Conservation (phyloP, 2,113 vertebrate species). For the Platysternon megacephalum region DNA sequence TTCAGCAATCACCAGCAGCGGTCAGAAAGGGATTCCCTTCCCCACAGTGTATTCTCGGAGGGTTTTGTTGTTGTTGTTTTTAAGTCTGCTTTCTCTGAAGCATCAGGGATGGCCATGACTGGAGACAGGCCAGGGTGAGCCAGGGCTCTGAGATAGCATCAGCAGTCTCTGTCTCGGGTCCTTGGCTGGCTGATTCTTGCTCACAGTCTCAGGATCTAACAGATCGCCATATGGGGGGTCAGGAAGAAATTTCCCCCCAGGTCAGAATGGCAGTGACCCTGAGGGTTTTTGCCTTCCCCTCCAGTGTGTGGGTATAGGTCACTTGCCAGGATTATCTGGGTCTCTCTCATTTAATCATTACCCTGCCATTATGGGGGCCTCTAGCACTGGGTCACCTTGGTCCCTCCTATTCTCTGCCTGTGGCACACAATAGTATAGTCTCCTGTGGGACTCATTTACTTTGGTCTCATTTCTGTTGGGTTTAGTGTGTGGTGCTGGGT, state of each 20-base stretch:
- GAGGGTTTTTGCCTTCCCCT: too few relatives aligned
- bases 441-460: not conserved
- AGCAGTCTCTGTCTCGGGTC: too few relatives aligned
- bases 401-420: not conserved
- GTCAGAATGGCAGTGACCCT: too few relatives aligned
- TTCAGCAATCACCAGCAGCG: not conserved
- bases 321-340: not conserved
- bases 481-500: not conserved
- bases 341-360: not conserved
- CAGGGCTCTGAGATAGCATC: not conserved
- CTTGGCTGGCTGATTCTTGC: not conserved
- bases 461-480: not conserved
- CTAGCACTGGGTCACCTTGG: not conserved
- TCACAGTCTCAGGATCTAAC: not conserved
- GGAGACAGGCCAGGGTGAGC: not conserved
- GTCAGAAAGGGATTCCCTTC: not conserved
- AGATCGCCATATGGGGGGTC: not conserved
- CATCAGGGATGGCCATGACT: not conserved
- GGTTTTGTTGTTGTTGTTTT: not conserved
- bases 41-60: not conserved
- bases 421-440: not conserved
- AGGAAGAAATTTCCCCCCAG: too few relatives aligned
- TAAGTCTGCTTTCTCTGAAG: not conserved
- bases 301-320: too few relatives aligned
- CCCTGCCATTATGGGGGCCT: not conserved